Base-by-base conservation (phyloP, 2,888 invertebrate species). In the Drosophila trichaetosa region DNA sequence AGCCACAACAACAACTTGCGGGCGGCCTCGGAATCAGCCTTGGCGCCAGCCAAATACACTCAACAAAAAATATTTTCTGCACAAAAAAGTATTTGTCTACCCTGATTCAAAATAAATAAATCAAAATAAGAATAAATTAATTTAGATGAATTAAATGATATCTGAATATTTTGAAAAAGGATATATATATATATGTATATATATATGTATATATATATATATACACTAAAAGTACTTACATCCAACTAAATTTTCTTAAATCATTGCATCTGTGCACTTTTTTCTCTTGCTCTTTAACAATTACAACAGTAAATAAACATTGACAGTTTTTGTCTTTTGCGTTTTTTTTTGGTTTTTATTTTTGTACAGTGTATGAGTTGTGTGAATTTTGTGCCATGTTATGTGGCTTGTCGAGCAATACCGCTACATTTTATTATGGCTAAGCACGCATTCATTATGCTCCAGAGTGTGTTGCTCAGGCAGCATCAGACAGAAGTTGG, bases 361-460 rank as follows among this genome's bases (percentile, higher is more conserved):
- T 51, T 69, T 29, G 42, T 29, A 61, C 59, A 49, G 57, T 69
- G 48, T 76, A 67, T 27, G 33, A 33, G 42, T 31, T 68, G n/a
- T 67, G 64, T 24, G 62, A 53, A 46, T 38, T 57, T 42, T 74
- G 75, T 75, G 48, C 66, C 73, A 63, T 77, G 88, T 88, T 80
- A 56, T 82, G 86, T 70, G 73, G 66, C 78, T 75, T 83, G 81
- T 74, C 64, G 57, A 62, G 24, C 57, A 76, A 80, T 79, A 72
- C 89, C 83, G 78, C 84, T 79, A 88, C 84, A 84, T 86, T 86
- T 81, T 80, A 88, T 88, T 87, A 84, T 75, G 82, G 88, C 82
- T 82, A 84, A 84, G 63, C 87, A 83, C 82, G 87, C 85, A 84
- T 83, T 87, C 82, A 84, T 87, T 87, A 84, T 79, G 85, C 67